A percentile compares a stretch with the other conserved stretches of the same genome.
Conservation (phyloP, 30 jellyfish, hydroid and myxozoan genomes). For the Aurelia sp. region DNA sequence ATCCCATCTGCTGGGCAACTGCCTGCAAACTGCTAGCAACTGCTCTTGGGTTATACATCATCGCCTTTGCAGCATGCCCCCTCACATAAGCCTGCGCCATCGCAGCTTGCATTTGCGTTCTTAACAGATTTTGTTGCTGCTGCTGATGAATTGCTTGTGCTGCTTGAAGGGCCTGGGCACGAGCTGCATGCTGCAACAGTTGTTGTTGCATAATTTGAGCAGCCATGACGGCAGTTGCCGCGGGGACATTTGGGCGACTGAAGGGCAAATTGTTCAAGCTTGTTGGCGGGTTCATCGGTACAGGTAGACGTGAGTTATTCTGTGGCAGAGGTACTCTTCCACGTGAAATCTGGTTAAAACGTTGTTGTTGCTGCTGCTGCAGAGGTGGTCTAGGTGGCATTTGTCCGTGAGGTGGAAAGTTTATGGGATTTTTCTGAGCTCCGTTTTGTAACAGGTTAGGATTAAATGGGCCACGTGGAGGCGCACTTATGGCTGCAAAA, state of each 20-base stretch:
- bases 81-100: conserved; percentile 82
- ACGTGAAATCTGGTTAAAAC: conserved; percentile 7
- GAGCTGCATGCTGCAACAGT: conserved; percentile 56
- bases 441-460: conserved; percentile 61
- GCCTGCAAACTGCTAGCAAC: conserved; percentile 77
- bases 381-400: conserved; percentile 3
- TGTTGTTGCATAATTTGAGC: conserved; percentile 64
- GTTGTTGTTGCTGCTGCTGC: conserved; percentile 21
- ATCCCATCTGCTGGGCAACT: conserved; percentile 89
- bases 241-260: conserved; percentile 52
- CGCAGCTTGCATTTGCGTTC: conserved; percentile 91
- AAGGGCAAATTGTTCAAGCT: conserved; percentile 23
- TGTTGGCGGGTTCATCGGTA: conserved; percentile 70
- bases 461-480: conserved; percentile 20
- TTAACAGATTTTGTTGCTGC: conserved; percentile 68
- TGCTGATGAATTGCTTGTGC: conserved; percentile 90
- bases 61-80: conserved; percentile 85
- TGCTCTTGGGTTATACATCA: conserved; percentile 82
- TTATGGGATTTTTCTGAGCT: conserved; percentile 37
- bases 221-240: conserved; percentile 67
- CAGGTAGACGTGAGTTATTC: conserved; percentile 56
- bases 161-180: conserved; percentile 69
- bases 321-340: conserved; percentile 23
- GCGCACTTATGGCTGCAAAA: conserved; percentile 36
- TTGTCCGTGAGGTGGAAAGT: conserved; percentile 5